phyloP scores from a whole-genome alignment of 2,113 vertebrate genomes.

The Percopsis transmontana region DNA sequence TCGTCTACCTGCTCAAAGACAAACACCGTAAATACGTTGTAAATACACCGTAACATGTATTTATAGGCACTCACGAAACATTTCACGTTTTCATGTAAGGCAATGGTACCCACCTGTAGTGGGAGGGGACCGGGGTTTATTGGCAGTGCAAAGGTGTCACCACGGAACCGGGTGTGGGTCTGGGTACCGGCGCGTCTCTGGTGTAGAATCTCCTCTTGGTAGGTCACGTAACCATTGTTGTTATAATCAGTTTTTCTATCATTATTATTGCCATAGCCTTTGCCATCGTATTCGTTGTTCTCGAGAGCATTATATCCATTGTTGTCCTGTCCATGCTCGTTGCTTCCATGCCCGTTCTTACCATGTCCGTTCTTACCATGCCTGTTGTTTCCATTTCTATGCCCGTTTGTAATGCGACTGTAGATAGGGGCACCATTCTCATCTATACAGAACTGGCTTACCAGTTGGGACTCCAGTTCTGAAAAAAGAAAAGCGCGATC shows the following conservation, averaged over 20 bases:
- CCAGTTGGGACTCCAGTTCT: slow-evolving; percentile 89
- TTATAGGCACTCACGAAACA: not conserved
- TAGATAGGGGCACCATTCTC: slow-evolving; percentile 85
- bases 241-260: slow-evolving; percentile 2
- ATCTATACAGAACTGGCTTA: slow-evolving; percentile 91
- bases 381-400: slow-evolving; percentile 63
- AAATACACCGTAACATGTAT: not conserved
- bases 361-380: slow-evolving; percentile 40
- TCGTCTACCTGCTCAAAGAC: slow-evolving; percentile 70
- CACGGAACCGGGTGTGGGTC: slow-evolving; percentile 46
- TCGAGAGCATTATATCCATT: slow-evolving; percentile 40
- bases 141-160: slow-evolving; percentile 65
- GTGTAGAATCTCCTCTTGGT: slow-evolving; percentile 50
- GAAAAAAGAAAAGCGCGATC: slow-evolving; percentile 27
- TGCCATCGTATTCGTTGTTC: slow-evolving; percentile 2
- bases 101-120: slow-evolving; percentile 55
- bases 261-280: slow-evolving; percentile 28
- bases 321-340: not conserved
- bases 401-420: slow-evolving; percentile 78
- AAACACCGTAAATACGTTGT: no score
- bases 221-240: slow-evolving; percentile 33
- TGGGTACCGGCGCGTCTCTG: slow-evolving; percentile 42
- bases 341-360: slow-evolving; percentile 16
- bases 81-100: not conserved
- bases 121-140: slow-evolving; percentile 69